A percentile compares a stretch with the other conserved stretches of the same genome.
Evolutionary conservation across 1,140 invertebrate species (phyloP).

Genomic region (Lysiphlebus fabarum): DNA sequence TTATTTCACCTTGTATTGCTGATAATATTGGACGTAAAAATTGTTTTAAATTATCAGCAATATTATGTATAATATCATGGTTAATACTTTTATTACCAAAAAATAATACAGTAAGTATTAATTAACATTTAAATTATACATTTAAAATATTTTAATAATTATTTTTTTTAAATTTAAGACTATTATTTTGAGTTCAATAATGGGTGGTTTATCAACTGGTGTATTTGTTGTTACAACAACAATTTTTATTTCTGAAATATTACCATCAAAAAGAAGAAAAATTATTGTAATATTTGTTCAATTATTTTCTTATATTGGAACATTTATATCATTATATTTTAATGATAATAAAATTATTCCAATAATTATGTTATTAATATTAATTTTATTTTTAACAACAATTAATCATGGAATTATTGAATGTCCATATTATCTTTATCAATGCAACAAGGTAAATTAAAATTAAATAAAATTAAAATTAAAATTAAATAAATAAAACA

Average conservation of each 20-base stretch:
- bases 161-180: constrained; percentile 3
- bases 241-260: constrained; percentile 30
- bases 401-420: constrained; percentile 28
- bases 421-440: constrained; percentile 30
- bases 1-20: constrained; percentile 28
- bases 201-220: constrained; percentile 28
- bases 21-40: constrained; percentile 28
- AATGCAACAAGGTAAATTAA: constrained; percentile 26
- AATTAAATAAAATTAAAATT: too few species aligned
- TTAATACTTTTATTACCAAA: constrained; percentile 18
- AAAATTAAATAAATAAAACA: background rate
- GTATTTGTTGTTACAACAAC: constrained; percentile 26
- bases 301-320: constrained; percentile 27
- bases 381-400: constrained; percentile 22
- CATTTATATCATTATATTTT: constrained; percentile 19
- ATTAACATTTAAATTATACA: too few species aligned
- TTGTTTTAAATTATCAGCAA: constrained; percentile 25
- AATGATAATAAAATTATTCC: constrained; percentile 12
- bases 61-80: constrained; percentile 24
- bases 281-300: constrained; percentile 16
- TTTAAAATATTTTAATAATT: background rate
- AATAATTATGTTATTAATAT: constrained; percentile 3
- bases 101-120: constrained; percentile 11
- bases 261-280: constrained; percentile 19
- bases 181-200: constrained; percentile 8